These are phyloP conservation scores for Mechanitis mazaeus DNA, from an alignment of 2,888 invertebrate species.

Conservation along the genomic window DNA sequence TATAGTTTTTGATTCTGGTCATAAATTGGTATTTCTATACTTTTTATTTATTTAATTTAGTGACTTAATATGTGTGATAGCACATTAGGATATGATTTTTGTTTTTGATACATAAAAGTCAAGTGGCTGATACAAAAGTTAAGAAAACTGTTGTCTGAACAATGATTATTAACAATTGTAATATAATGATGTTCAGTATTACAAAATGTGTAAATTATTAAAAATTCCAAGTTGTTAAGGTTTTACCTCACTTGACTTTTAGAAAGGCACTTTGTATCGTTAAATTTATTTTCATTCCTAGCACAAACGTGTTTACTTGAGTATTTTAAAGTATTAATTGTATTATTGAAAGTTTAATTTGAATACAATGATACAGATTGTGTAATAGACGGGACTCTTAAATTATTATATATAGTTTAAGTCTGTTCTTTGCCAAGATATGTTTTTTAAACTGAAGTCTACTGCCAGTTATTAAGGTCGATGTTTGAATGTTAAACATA, in stretches of 20 bases:
- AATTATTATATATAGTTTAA: constrained; percentile 30
- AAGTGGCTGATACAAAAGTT: not conserved
- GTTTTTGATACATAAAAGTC: not conserved
- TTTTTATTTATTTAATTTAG: constrained; percentile 6
- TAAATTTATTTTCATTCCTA: constrained; percentile 32
- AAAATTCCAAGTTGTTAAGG: not conserved
- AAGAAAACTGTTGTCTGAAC: too few species aligned
- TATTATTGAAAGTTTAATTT: constrained; percentile 45
- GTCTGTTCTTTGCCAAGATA: constrained; percentile 33
- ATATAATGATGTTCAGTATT: constrained; percentile 1
- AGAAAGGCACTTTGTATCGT: constrained; percentile 10
- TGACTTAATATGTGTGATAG: not conserved
- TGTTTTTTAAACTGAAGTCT: constrained; percentile 34
- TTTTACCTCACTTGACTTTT: not conserved
- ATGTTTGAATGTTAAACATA: constrained; percentile 33
- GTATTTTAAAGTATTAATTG: constrained; percentile 63
- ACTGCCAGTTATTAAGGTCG: constrained; percentile 47
- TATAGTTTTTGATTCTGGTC: constrained; percentile 9
- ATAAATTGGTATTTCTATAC: constrained; percentile 10
- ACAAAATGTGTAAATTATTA: not conserved
- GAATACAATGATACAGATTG: constrained; percentile 18
- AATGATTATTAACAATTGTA: too few species aligned
- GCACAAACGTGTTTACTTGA: constrained; percentile 39
- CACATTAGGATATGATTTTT: not conserved
- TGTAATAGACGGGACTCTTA: constrained; percentile 32